Percentiles rank a stretch among this genome's conserved stretches.
phyloP scores from a whole-genome alignment of 2,797 vertebrate genomes.

The Leptoclinus maculatus region DNA sequence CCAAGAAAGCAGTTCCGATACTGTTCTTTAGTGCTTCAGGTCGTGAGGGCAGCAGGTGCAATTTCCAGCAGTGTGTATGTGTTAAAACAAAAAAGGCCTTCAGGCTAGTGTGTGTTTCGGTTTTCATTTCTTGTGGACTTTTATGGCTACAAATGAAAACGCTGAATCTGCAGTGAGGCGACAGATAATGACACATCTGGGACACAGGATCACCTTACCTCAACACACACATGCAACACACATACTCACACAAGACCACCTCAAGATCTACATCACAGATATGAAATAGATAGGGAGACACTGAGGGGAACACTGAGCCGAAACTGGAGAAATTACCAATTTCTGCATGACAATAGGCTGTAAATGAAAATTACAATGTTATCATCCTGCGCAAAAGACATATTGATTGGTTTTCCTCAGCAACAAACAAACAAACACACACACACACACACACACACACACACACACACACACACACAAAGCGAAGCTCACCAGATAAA shows the following conservation, averaged over 20 bases:
- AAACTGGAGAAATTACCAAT: not conserved
- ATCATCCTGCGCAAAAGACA: not conserved
- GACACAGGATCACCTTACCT: slow-evolving; percentile 33
- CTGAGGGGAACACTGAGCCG: not conserved
- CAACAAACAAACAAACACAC: slow-evolving; percentile 4
- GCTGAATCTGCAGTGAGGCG: slow-evolving; percentile 67
- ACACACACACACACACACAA: slow-evolving; percentile 11
- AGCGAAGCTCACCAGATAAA: slow-evolving; percentile 23
- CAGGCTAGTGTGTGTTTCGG: not conserved
- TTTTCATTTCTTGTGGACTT: slow-evolving; percentile 47
- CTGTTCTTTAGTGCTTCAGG: not conserved
- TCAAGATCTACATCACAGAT: slow-evolving; percentile 17
- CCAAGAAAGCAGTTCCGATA: not conserved
- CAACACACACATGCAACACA: slow-evolving; percentile 12
- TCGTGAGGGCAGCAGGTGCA: not conserved
- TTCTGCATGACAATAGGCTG: slow-evolving; percentile 4
- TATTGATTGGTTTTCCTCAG: slow-evolving; percentile 24
- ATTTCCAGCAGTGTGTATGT: not conserved
- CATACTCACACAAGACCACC: slow-evolving; percentile 19
- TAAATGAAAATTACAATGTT: slow-evolving; percentile 18
- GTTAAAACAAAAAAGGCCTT: slow-evolving; percentile 33
- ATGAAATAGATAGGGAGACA: slow-evolving; percentile 12
- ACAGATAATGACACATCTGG: slow-evolving; percentile 49
- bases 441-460: slow-evolving; percentile 8
- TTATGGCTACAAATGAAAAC: slow-evolving; percentile 55